A percentile compares a stretch with the other conserved stretches of the same genome.
Evolutionary conservation across 2,113 vertebrate species (phyloP).

Genomic region (Salminus brasiliensis): DNA sequence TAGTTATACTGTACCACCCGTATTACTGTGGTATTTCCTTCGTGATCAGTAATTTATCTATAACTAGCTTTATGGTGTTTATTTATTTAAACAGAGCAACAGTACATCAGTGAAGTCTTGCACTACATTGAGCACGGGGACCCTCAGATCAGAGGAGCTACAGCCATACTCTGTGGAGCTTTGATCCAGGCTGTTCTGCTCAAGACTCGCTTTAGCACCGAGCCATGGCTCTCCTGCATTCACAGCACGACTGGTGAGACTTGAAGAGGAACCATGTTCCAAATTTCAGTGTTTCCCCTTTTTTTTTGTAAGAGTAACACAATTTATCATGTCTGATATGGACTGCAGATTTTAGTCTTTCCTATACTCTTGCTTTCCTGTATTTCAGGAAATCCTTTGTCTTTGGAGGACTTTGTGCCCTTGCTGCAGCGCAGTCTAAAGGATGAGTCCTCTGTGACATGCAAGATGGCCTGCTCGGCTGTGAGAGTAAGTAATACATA

Average conservation of each 20-base stretch:
- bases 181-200: conserved; percentile 86
- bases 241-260: conserved; percentile 81
- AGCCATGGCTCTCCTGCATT: conserved; percentile 82
- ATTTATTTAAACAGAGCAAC: conserved; percentile 82
- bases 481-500: conserved; percentile 85
- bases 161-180: conserved; percentile 89
- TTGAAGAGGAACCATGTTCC: background rate
- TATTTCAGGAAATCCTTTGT: conserved; percentile 82
- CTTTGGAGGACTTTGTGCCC: conserved; percentile 87
- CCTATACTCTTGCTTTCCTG: too few relatives aligned
- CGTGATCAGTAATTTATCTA: too few relatives aligned
- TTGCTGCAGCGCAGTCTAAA: conserved; percentile 85
- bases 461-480: conserved; percentile 92
- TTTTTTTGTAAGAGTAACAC: background rate
- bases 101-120: conserved; percentile 90
- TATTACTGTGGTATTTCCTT: too few relatives aligned
- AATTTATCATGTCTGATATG: background rate
- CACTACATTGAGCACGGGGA: conserved; percentile 89
- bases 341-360: too few relatives aligned
- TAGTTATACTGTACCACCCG: too few relatives aligned
- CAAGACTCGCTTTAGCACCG: conserved; percentile 87
- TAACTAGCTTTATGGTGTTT: too few relatives aligned
- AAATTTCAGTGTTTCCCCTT: background rate
- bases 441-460: conserved; percentile 95
- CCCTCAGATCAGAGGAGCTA: conserved; percentile 94